phyloP scores from a whole-genome alignment of 92 coral and sea anemone genomes.

The Desmophyllum pertusum region DNA sequence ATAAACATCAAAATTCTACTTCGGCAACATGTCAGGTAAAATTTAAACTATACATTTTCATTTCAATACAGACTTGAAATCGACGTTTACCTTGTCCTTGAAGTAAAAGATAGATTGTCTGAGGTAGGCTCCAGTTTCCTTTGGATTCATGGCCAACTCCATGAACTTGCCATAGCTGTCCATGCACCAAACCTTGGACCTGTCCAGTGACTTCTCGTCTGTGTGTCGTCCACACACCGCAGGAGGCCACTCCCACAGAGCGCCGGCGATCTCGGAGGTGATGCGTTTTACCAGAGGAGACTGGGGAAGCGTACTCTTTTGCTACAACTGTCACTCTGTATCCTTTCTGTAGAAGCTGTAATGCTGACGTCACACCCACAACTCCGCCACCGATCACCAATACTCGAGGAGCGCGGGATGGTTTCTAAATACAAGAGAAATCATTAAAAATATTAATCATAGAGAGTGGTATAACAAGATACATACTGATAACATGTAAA shows the following conservation, averaged over 20 bases:
- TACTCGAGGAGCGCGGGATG: conserved; percentile 11
- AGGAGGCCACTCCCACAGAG: conserved; percentile 56
- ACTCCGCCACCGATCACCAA: conserved; percentile 40
- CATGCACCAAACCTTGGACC: conserved; percentile 52
- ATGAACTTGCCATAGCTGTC: conserved; percentile 50
- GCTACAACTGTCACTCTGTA: conserved; percentile 44
- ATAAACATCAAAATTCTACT: neutral
- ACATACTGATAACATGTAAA: neutral
- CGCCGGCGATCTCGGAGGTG: conserved; percentile 57
- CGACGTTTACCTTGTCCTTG: conserved; percentile 30
- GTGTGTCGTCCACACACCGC: conserved; percentile 54
- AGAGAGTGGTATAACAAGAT: no score
- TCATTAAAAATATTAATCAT: neutral
- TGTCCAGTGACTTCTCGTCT: conserved; percentile 44
- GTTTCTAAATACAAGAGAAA: neutral
- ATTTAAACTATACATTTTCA: neutral
- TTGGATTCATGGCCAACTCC: conserved; percentile 54
- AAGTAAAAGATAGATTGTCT: conserved; percentile 46
- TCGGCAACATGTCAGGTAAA: neutral
- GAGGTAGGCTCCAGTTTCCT: conserved; percentile 53
- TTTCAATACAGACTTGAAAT: neutral
- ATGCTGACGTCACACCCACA: conserved; percentile 35
- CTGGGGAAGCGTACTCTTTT: conserved; percentile 47
- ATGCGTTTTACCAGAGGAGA: conserved; percentile 39
- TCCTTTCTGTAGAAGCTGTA: conserved; percentile 37